A percentile compares a stretch with the other conserved stretches of the same genome.
Conservation (phyloP, 2,888 invertebrate species). For the Ptychoptera contaminata region DNA sequence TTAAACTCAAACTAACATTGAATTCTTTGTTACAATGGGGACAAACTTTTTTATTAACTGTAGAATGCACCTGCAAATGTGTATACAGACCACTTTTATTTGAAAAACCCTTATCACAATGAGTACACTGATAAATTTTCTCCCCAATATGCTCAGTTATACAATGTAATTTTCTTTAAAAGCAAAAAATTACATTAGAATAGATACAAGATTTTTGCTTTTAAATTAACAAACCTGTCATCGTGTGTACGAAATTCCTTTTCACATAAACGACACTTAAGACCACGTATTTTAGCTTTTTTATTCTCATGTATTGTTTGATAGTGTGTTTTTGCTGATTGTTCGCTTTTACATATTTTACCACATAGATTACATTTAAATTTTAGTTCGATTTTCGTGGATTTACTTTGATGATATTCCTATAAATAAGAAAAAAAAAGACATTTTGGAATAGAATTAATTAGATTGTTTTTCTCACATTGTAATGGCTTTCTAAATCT, state of each 20-base stretch:
- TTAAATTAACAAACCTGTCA: slow-evolving; percentile 22
- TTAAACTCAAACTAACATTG: slow-evolving; percentile 24
- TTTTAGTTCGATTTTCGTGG: not conserved
- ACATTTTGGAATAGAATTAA: not conserved
- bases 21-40: slow-evolving; percentile 36
- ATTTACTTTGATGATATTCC: not conserved
- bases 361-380: not conserved
- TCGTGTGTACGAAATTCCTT: slow-evolving; percentile 32
- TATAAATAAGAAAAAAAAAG: not conserved
- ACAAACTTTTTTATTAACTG: slow-evolving; percentile 31
- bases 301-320: not conserved
- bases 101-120: slow-evolving; percentile 39
- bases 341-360: not conserved
- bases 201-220: not conserved
- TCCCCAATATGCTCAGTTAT: slow-evolving; percentile 35
- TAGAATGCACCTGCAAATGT: slow-evolving; percentile 35
- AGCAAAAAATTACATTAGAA: not conserved
- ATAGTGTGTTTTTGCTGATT: not conserved
- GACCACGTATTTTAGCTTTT: slow-evolving; percentile 15
- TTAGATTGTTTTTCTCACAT: not conserved
- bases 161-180: slow-evolving; percentile 33
- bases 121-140: slow-evolving; percentile 34
- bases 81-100: slow-evolving; percentile 37
- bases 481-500: not conserved
- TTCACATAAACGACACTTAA: slow-evolving; percentile 34